These are phyloP conservation scores for Sakesphorus luctuosus DNA, from an alignment of 2,113 vertebrate genomes.

Conservation along the genomic window DNA sequence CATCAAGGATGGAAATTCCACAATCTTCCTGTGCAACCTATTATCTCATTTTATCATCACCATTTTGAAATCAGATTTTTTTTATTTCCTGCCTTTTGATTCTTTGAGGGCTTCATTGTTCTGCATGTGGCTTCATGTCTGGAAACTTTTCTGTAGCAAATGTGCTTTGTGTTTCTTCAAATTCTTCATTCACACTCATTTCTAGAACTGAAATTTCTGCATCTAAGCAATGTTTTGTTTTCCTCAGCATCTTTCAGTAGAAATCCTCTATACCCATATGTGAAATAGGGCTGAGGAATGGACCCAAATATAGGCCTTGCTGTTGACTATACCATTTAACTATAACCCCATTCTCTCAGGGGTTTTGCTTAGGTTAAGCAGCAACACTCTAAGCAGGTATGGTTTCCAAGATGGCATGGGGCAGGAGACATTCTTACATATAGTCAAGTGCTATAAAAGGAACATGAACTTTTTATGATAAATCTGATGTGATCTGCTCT, in stretches of 20 bases:
- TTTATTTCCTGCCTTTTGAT: neutral
- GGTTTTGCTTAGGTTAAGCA: neutral
- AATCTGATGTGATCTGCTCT: fast-evolving
- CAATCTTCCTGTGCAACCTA: neutral
- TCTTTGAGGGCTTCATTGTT: neutral
- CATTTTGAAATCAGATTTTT: neutral
- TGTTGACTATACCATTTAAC: neutral
- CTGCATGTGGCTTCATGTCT: neutral
- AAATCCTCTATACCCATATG: neutral
- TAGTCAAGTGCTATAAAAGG: neutral
- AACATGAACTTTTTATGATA: neutral
- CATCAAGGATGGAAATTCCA: neutral
- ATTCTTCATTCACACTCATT: neutral
- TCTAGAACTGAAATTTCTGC: neutral
- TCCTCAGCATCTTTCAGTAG: neutral
- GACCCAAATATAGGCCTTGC: neutral
- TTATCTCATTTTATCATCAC: neutral
- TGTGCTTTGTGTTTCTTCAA: neutral
- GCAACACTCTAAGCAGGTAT: neutral
- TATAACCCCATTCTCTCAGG: neutral
- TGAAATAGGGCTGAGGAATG: neutral
- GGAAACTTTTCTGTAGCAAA: neutral
- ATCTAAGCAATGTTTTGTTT: neutral
- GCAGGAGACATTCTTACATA: neutral
- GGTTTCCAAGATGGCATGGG: neutral